Percentiles rank a stretch among this genome's conserved stretches.
These are phyloP conservation scores for Pterostichus madidus DNA, from an alignment of 2,888 invertebrate genomes.

Conservation along the genomic window DNA sequence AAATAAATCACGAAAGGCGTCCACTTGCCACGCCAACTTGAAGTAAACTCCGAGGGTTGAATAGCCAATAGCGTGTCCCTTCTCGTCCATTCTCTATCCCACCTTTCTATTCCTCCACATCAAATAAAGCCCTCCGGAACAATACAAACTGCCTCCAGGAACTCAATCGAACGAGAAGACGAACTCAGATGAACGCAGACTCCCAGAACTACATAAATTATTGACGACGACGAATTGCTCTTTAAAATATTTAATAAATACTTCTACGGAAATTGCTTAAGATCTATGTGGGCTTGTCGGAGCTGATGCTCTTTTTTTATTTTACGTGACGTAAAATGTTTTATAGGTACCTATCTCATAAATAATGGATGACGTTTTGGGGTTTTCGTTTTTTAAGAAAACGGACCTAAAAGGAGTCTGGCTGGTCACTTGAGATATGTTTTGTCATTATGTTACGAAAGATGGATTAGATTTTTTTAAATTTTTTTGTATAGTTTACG, in stretches of 20 bases:
- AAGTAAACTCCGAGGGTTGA: slow-evolving; percentile 11
- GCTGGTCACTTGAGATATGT: slow-evolving; percentile 46
- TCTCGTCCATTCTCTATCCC: not conserved
- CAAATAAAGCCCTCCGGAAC: slow-evolving; percentile 23
- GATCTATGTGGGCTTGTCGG: not conserved
- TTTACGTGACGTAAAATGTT: slow-evolving; percentile 24
- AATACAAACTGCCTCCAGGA: slow-evolving; percentile 25
- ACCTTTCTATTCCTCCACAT: not conserved
- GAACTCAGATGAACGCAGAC: not conserved
- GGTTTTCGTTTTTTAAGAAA: slow-evolving; percentile 18
- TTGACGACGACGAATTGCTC: slow-evolving; percentile 27
- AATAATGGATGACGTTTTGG: slow-evolving; percentile 24
- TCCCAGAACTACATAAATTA: slow-evolving; percentile 27
- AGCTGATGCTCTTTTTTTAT: not conserved
- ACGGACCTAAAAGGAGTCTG: not conserved
- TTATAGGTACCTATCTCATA: slow-evolving; percentile 41
- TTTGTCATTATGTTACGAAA: slow-evolving; percentile 32
- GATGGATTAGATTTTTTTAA: slow-evolving; percentile 40
- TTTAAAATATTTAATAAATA: slow-evolving; percentile 42
- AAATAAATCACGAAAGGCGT: slow-evolving; percentile 17
- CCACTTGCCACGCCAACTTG: slow-evolving; percentile 12
- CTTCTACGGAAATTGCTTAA: not conserved
- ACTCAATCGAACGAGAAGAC: slow-evolving; percentile 11
- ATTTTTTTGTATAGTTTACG: slow-evolving; percentile 8
- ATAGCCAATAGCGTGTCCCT: slow-evolving; percentile 21